Evolutionary conservation across 2,888 invertebrate genomes (phyloP), one percentile per base, ranked within the genome.

Genomic region (Adineta ricciae): DNA sequence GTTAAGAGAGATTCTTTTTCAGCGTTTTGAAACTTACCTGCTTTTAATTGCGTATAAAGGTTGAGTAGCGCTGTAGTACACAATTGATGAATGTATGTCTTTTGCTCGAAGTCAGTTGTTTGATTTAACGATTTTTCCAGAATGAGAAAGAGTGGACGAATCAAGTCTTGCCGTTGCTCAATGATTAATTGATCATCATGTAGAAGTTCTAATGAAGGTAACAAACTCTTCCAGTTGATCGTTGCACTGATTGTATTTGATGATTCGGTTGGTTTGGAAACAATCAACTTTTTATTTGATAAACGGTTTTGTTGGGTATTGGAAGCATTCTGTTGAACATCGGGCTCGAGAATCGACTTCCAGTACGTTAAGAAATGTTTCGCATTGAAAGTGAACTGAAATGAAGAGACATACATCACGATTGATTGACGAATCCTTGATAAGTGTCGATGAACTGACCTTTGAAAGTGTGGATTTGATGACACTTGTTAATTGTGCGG

Each of bases 141-240:
- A 9, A 78, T 78, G n/a, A n/a, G 24, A 41, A 78, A 78, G 1
- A 78, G 1, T n/a, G 78, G 78, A 11, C 78, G 78, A 41, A 78
- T 41, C n/a, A 78, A 78, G 38, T 78, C 78, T 24, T 78, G 78
- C n/a, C 78, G 78, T 24, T 78, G 24, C 14, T 41, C 21, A 21
- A 78, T 24, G 14, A 41, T n/a, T 41, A 78, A 78, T 41, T 78
- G 21, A 78, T 78, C 78, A 41, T 41, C 41, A 78, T 78, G 78
- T 41, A 78, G 16, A 41, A 78, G 24, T 78, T 78, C 78, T 78
- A 78, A 78, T 41, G 78, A 78, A 41, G 78, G 41, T 78, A 78
- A 14, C 9, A 78, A 41, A 24, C n/a, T 78, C 41, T 78, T 78
- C 78, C 78, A 78, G n/a, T 41, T 78, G 1, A 78, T 78, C n/a